Evolutionary conservation across 2,888 invertebrate genomes (phyloP).

Genomic region (Orthonevra nobilis): DNA sequence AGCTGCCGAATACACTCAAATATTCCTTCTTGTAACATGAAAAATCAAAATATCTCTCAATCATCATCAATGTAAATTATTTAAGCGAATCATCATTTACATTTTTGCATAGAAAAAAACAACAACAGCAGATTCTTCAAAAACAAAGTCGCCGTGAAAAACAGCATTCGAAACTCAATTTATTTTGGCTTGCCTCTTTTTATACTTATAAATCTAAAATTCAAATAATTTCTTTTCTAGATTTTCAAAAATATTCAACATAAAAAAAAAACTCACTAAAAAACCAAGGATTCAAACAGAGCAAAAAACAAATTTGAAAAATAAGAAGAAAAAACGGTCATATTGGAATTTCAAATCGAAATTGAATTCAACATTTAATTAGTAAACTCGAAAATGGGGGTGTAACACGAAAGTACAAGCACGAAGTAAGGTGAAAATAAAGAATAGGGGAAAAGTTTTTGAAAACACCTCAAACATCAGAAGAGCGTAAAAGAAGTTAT

Average conservation of each 20-base stretch:
- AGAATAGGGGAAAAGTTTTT: not conserved
- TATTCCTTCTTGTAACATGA: too few species aligned
- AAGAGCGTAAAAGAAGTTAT: slow-evolving; percentile 15
- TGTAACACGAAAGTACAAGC: too few species aligned
- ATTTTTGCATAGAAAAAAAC: not conserved
- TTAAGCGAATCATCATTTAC: not conserved
- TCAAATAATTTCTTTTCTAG: slow-evolving; percentile 60
- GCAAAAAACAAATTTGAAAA: slow-evolving; percentile 9
- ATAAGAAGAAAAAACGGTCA: slow-evolving; percentile 36
- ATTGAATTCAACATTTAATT: slow-evolving; percentile 48
- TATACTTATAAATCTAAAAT: too few species aligned
- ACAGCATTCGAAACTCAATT: slow-evolving; percentile 7
- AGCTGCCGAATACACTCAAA: too few species aligned
- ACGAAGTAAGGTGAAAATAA: not conserved
- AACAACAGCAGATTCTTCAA: slow-evolving; percentile 8
- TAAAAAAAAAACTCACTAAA: slow-evolving; percentile 2
- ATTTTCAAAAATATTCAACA: slow-evolving; percentile 9
- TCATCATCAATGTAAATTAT: too few species aligned
- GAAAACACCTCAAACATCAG: slow-evolving; percentile 23
- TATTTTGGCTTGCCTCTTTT: slow-evolving; percentile 3
- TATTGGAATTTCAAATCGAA: slow-evolving; percentile 35
- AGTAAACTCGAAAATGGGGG: not conserved
- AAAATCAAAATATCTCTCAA: too few species aligned
- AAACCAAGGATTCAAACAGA: slow-evolving; percentile 17
- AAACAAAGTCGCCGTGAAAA: slow-evolving; percentile 10